Percentiles rank a stretch among this genome's conserved stretches.
These are phyloP conservation scores for Sicus ferrugineus DNA, from an alignment of 2,888 invertebrate species.

Conservation along the genomic window DNA sequence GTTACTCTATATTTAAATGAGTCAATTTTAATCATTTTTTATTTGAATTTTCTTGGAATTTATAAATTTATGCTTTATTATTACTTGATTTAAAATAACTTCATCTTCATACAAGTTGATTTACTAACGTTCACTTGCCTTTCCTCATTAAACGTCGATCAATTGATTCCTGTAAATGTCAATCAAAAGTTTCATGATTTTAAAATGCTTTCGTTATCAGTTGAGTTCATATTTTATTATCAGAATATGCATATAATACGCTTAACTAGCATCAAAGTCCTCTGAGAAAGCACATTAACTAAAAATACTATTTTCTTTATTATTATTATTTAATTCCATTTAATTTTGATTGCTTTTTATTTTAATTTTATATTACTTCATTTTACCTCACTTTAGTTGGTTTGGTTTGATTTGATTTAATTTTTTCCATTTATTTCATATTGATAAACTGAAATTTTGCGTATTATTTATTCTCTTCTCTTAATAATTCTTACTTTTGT, in stretches of 20 bases:
- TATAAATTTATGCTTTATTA: neutral
- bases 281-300: neutral
- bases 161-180: conserved; percentile 8
- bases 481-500: too few species aligned
- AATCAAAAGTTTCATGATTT: neutral
- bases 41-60: neutral
- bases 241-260: neutral
- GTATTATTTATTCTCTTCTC: too few species aligned
- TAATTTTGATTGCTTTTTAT: too few species aligned
- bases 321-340: too few species aligned
- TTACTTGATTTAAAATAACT: neutral
- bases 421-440: too few species aligned
- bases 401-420: too few species aligned
- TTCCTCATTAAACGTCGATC: neutral
- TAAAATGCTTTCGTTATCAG: neutral
- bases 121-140: neutral
- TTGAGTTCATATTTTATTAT: conserved; percentile 6
- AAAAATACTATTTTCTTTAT: too few species aligned
- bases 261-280: neutral
- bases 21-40: conserved; percentile 28
- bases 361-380: too few species aligned
- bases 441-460: too few species aligned
- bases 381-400: too few species aligned
- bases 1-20: too few species aligned
- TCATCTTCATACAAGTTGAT: neutral